Evolutionary conservation across 2,113 vertebrate species (phyloP).

Genomic region (Alaudala cheleensis): DNA sequence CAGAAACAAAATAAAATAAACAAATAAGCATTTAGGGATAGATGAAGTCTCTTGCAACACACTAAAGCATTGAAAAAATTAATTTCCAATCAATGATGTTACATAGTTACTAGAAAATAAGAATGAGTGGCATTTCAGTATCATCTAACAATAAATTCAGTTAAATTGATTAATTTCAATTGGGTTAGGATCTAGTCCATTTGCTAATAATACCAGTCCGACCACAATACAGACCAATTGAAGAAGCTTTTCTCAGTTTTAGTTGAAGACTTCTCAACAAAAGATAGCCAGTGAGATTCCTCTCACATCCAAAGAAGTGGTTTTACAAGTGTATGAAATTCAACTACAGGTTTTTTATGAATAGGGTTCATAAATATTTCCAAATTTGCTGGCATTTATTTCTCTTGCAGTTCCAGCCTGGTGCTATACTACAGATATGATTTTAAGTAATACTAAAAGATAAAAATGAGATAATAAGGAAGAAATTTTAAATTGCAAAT

Average conservation of each 20-base stretch:
- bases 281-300: not conserved
- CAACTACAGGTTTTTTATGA: not conserved
- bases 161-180: not conserved
- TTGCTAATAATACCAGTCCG: not conserved
- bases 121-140: not conserved
- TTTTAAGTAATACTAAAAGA: not conserved
- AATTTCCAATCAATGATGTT: not conserved
- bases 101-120: not conserved
- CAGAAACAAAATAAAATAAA: slow-evolving; percentile 25
- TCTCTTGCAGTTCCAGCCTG: not conserved
- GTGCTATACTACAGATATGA: not conserved
- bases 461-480: not conserved
- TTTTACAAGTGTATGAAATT: not conserved
- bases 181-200: not conserved
- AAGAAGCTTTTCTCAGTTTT: not conserved
- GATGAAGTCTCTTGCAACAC: not conserved
- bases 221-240: not conserved
- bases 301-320: not conserved
- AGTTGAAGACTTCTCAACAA: not conserved
- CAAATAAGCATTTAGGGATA: not conserved
- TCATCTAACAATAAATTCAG: not conserved
- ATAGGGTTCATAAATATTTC: not conserved
- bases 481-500: not conserved
- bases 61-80: slow-evolving; percentile 13
- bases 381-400: not conserved